phyloP scores from a whole-genome alignment of 2,113 vertebrate genomes.

The Rissa tridactyla region DNA sequence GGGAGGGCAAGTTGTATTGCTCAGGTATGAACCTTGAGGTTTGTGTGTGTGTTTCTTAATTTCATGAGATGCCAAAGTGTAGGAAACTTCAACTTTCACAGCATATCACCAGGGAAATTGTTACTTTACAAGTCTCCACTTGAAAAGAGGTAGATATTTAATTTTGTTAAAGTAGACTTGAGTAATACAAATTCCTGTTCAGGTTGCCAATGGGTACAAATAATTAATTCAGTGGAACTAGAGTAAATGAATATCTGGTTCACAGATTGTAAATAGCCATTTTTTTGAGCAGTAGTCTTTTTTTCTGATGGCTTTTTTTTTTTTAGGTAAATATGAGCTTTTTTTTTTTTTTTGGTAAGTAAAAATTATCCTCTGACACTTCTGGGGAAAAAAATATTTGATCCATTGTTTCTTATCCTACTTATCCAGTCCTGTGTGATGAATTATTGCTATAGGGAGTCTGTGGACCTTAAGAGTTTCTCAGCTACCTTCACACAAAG shows the following conservation, averaged over 20 bases:
- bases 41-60: constrained; percentile 16
- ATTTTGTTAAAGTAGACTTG: neutral
- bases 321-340: neutral
- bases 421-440: neutral
- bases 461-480: neutral
- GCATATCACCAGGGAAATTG: neutral
- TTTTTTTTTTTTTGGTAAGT: neutral
- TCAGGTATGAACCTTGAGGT: constrained; percentile 63
- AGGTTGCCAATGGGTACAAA: neutral
- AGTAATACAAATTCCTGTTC: neutral
- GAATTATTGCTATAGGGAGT: neutral
- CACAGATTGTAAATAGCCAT: constrained; percentile 26
- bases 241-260: neutral
- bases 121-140: neutral
- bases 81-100: neutral
- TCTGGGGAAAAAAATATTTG: neutral
- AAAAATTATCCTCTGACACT: neutral
- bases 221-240: neutral
- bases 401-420: neutral
- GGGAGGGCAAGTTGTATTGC: constrained; percentile 42
- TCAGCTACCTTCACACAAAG: neutral
- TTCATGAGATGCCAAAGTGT: neutral
- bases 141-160: neutral
- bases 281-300: neutral
- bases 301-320: neutral